Evolutionary conservation across 2,888 invertebrate genomes (phyloP).

Genomic region (Zeuzera pyrina): DNA sequence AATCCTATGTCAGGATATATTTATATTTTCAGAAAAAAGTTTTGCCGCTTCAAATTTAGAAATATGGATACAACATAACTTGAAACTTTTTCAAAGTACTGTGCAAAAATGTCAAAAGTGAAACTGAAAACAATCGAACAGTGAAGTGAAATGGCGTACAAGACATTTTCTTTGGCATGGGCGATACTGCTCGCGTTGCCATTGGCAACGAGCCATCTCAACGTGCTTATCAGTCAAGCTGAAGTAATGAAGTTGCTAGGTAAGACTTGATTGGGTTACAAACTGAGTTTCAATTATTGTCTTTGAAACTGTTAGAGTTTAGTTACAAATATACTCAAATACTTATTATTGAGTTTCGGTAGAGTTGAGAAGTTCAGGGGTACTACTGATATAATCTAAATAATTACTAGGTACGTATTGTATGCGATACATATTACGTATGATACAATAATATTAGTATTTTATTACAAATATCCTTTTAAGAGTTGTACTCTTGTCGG

Average conservation of each 20-base stretch:
- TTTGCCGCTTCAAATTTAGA: slow-evolving; percentile 7
- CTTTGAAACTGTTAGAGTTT: slow-evolving; percentile 4
- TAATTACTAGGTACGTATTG: no score
- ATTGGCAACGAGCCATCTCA: slow-evolving; percentile 79
- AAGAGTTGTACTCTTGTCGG: no score
- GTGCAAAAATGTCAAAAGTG: slow-evolving; percentile 47
- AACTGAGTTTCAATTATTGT: slow-evolving; percentile 6
- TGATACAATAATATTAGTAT: no score
- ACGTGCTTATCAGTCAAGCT: slow-evolving; percentile 85
- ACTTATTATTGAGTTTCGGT: no score
- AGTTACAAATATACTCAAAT: no score
- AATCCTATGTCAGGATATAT: no score
- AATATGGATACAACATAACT: slow-evolving; percentile 33
- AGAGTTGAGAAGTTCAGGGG: no score
- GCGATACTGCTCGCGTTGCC: slow-evolving; percentile 61
- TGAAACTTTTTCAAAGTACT: slow-evolving; percentile 10
- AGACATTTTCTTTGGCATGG: slow-evolving; percentile 54
- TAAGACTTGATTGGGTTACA: slow-evolving; percentile 63
- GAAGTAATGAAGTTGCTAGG: slow-evolving; percentile 86
- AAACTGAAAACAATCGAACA: slow-evolving; percentile 45
- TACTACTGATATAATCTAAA: no score
- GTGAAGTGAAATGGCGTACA: slow-evolving; percentile 52
- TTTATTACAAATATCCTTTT: no score
- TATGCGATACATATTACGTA: no score
- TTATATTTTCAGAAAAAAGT: neutral